phyloP scores from a whole-genome alignment of 2,888 invertebrate species.

The Tipula confusa region DNA sequence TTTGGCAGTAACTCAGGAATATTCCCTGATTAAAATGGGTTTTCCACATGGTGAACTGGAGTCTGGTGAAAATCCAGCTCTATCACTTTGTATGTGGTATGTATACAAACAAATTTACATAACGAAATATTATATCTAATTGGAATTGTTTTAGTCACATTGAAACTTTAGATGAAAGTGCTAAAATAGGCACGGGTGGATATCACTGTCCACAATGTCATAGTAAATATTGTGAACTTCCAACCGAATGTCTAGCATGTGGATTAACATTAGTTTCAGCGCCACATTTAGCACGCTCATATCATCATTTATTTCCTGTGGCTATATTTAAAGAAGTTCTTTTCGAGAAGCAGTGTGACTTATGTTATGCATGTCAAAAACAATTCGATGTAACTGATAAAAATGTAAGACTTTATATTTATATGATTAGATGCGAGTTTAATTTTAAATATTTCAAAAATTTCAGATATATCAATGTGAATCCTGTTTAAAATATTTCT shows the following conservation, averaged over 20 bases:
- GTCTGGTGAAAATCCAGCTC: conserved; percentile 58
- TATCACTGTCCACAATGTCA: conserved; percentile 94
- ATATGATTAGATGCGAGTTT: too few relatives aligned
- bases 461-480: conserved; percentile 73
- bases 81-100: conserved; percentile 91
- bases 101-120: conserved; percentile 38
- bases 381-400: conserved; percentile 65
- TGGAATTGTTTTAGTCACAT: conserved; percentile 60
- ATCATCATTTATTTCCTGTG: conserved; percentile 95
- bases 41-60: conserved; percentile 76
- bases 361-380: conserved; percentile 74
- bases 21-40: conserved; percentile 92
- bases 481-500: conserved; percentile 75
- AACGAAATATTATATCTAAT: background rate
- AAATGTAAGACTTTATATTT: conserved; percentile 54
- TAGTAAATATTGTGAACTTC: conserved; percentile 96
- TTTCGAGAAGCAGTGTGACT: conserved; percentile 56
- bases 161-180: conserved; percentile 65
- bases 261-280: conserved; percentile 95
- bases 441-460: conserved; percentile 40
- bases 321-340: conserved; percentile 73
- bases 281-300: conserved; percentile 94
- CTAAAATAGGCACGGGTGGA: conserved; percentile 68
- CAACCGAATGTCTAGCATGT: conserved; percentile 94
- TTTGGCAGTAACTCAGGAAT: conserved; percentile 64